Evolutionary conservation across 2,113 vertebrate species (phyloP), one percentile per base, ranked within the genome.

Genomic region (Poecilia latipinna): DNA sequence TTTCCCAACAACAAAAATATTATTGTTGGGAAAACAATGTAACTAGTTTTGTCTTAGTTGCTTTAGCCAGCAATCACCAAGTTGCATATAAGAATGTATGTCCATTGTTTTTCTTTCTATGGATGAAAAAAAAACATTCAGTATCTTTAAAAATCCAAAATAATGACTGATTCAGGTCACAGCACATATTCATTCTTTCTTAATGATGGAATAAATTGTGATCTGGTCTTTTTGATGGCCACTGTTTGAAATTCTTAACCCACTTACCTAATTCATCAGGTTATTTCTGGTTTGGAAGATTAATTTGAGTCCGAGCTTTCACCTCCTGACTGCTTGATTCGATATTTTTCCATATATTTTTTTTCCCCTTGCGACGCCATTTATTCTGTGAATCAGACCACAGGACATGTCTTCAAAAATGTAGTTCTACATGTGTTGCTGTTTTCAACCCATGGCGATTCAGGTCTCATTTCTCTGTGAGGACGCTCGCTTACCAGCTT

Each of bases 11-110:
- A 75, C 64, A 42, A 44, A 54, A 35, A 35, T 8, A 35, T 35
- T 35, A 8, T 35, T 35, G 35, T 10, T 10, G 35, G 8, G 35
- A 35, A 35, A 35, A 35, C 35, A 35, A 35, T 35, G 35, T 35
- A 0, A 69, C 28, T 79, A 22, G 65, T 78, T 82, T 77, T 35
- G 44, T 73, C 77, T 69, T 72, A 69, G 17, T 60, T 44, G 42
- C 54, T 68, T 85, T 82, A 51, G 86, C 61, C 26, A 5, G 73
- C 29, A 12, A 32, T 70, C 0, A n/a, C 29, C 32, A 28, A 15
- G 19, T 39, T 3, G 22, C 26, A 29, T 15, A 7, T 19, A 44
- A 3, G 13, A 32, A 32, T 11, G 2, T 19, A 32, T 24, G 22
- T 54, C 6, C 51, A 54, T 54, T 6, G 8, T 7, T 54, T 24